Conservation (phyloP, 2,797 vertebrate genomes). For the Dendrocincla fuliginosa region DNA sequence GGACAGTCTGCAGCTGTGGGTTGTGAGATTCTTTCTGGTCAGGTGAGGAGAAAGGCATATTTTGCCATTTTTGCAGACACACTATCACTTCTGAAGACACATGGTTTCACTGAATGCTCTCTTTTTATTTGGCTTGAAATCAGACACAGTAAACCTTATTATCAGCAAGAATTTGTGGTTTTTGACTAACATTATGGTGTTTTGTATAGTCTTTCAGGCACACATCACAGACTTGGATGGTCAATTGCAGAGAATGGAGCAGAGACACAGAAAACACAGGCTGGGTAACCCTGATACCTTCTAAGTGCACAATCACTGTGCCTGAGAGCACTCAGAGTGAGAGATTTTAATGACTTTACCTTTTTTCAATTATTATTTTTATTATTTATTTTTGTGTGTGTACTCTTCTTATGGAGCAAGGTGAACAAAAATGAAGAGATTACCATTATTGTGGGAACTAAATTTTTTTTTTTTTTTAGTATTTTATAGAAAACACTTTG, state of each 20-base stretch:
- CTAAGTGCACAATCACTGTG: not conserved
- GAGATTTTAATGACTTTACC: accelerated
- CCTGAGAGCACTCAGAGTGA: not conserved
- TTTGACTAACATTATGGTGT: not conserved
- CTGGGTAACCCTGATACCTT: not conserved
- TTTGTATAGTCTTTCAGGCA: not conserved
- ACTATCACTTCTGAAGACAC: not conserved
- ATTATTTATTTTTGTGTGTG: accelerated
- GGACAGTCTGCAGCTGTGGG: not conserved
- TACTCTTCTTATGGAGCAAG: not conserved
- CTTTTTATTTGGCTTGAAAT: not conserved
- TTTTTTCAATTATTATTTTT: no score
- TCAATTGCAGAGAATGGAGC: not conserved
- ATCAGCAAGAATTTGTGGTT: not conserved
- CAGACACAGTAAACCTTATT: not conserved
- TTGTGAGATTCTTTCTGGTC: not conserved
- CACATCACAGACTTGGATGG: not conserved
- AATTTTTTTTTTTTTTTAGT: not conserved
- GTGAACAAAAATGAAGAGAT: not conserved
- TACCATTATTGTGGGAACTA: not conserved
- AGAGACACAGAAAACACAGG: not conserved
- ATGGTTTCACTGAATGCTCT: not conserved
- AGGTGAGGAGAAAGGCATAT: not conserved
- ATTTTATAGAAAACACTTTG: not conserved
- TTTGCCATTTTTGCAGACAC: not conserved